Evolutionary conservation across 1,140 invertebrate genomes (phyloP), one percentile per base, ranked within the genome.

Genomic region (Pseudomyrmex concolor): DNA sequence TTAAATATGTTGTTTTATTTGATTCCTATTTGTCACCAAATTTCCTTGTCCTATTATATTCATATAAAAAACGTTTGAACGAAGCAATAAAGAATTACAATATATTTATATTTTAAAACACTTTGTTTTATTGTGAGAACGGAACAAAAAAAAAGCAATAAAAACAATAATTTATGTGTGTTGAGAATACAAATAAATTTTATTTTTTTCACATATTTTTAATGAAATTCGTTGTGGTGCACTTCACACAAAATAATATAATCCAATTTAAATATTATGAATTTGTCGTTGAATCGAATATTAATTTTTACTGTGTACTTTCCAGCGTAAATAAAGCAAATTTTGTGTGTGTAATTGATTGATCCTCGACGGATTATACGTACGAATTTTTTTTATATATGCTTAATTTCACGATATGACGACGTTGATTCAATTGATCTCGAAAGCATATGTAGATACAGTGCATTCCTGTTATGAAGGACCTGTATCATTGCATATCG

Each of bases 381-480:
- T 68, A 48, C 64, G 25, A 34, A 57, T 78, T 57, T 70, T 22
- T 78, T 57, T 78, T 43, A 25, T 50, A 50, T 25, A 67, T 50
- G 62, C 45, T 54, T 55, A 71, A 70, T 71, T 80, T 80, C 54
- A 50, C 19, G 55, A 34, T 3, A 13, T 64, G 66, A 15, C 22
- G 76, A 66, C 19, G 54, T 70, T 50, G 54, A 71, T 50, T 54
- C 66, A 17, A 59, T 34, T 34, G 51, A 19, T n/a, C n/a, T 51
- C 12, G 43, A 22, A 10, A 70, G 76, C 59, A 50, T 19, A 59
- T 80, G 59, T 71, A 43, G 76, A 19, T 80, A 80, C 71, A 80
- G 71, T 80, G 66, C 66, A 80, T 80, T 80, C 54, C 73, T 55
- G 76, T 59, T 54, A 80, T 60, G 43, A 66, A 50, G 66, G 71